Base-by-base conservation (phyloP, 2,113 vertebrate species). In the Orthonyx spaldingii region DNA sequence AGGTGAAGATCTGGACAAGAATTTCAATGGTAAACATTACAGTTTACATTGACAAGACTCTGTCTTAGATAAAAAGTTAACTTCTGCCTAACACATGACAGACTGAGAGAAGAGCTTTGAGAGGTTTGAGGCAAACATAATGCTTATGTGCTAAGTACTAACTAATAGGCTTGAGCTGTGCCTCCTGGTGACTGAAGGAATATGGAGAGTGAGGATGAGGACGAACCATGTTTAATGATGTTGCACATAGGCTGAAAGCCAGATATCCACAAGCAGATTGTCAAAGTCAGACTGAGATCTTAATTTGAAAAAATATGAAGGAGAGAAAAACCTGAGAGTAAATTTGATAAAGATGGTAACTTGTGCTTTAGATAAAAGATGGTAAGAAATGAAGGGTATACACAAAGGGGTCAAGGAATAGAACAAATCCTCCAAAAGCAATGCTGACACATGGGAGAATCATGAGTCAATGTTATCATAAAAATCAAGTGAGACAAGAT, bases 191-290 rank as follows among this genome's bases (percentile, higher is more conserved):
- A 53, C 21, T 69, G 33, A 72, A 57, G 27, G 49, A 92, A 46
- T 33, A 64, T 5, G 5, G n/a, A 46, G 49, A 79, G 16, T 0
- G 3, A 90, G 61, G 53, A 85, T 0, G 0, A 94, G 26, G 24
- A 88, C 0, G 0, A 92, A 68, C 14, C 24, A 3, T 30, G 11
- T 71, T 85, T 68, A 82, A 55, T 52, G 57, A 85, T 50, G 22
- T 22, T 92, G 56, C 44, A 71, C 0, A 0, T 47, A 37, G 66
- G 27, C 57, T 83, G 44, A 75, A 88, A 79, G 53, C 53, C 70
- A 85, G 23, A 75, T 19, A 87, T 27, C 30, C 65, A 60, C 15
- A 72, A 49, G 79, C 49, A 79, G 24, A 39, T 1, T 35, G 26
- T 46, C 69, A 83, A 82, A 79, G 35, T 63, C 27, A 68, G 57